Evolutionary conservation across 2,113 vertebrate genomes (phyloP).

Genomic region (Pelobates fuscus): DNA sequence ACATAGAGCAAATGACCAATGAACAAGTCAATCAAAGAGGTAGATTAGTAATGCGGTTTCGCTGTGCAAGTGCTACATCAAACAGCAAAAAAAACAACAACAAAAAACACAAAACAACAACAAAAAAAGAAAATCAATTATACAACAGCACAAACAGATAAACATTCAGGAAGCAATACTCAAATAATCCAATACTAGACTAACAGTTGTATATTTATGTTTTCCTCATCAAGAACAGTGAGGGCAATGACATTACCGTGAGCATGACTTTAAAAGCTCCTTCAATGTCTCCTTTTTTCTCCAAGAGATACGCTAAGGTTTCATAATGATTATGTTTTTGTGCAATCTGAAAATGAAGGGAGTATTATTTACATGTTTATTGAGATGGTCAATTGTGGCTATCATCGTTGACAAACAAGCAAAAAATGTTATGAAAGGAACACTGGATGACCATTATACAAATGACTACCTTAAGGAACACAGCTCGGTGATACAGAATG

Average conservation of each 20-base stretch:
- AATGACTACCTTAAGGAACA: no score
- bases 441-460: no score
- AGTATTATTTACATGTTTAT: neutral
- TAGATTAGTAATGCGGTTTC: neutral
- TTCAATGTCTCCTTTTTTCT: constrained; percentile 88
- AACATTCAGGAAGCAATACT: neutral
- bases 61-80: no score
- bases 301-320: constrained; percentile 84
- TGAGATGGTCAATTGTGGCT: neutral
- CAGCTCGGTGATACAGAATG: no score
- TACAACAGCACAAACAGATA: no score
- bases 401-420: no score
- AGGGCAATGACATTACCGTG: constrained; percentile 68
- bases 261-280: constrained; percentile 88
- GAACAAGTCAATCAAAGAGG: neutral
- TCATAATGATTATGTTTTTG: constrained; percentile 80
- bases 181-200: neutral
- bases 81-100: neutral
- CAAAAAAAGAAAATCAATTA: neutral
- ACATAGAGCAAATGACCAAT: neutral
- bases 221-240: neutral
- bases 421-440: no score
- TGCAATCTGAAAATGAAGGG: constrained; percentile 74
- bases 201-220: neutral
- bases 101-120: neutral